Evolutionary conservation across 2,797 vertebrate genomes (phyloP).

Genomic region (Anguilla marmorata): DNA sequence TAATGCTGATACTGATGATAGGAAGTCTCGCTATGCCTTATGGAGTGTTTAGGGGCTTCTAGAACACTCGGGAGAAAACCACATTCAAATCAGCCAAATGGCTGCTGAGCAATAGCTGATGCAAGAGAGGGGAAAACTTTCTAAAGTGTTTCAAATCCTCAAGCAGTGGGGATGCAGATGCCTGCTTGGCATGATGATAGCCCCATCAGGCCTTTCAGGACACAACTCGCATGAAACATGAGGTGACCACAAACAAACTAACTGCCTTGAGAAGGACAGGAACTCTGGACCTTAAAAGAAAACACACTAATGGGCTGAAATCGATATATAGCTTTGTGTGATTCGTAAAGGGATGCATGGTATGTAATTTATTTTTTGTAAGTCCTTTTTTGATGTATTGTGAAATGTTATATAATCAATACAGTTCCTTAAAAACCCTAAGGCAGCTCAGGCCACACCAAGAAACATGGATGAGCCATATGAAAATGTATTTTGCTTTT

Average conservation of each 20-base stretch:
- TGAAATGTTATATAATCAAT: too few species aligned
- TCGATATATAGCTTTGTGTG: too few species aligned
- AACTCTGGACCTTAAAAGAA: background rate
- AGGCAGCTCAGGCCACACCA: background rate
- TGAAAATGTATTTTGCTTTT: background rate
- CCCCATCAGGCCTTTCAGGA: background rate
- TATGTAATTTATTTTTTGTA: too few species aligned
- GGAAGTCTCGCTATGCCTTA: background rate
- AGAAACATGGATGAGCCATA: background rate
- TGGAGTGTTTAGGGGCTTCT: background rate
- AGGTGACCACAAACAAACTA: background rate
- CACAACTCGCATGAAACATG: background rate
- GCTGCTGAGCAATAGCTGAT: background rate
- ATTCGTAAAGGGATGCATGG: too few species aligned
- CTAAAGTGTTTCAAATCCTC: background rate
- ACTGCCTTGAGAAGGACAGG: too few species aligned
- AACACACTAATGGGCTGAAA: background rate
- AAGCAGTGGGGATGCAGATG: background rate
- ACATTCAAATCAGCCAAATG: background rate
- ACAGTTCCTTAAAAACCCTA: background rate
- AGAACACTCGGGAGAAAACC: background rate
- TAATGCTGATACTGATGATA: background rate
- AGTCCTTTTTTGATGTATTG: too few species aligned
- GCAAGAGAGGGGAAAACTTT: background rate
- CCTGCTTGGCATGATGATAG: background rate